Evolutionary conservation across 2,113 vertebrate genomes (phyloP).

Genomic region (Myiagra hebetior): DNA sequence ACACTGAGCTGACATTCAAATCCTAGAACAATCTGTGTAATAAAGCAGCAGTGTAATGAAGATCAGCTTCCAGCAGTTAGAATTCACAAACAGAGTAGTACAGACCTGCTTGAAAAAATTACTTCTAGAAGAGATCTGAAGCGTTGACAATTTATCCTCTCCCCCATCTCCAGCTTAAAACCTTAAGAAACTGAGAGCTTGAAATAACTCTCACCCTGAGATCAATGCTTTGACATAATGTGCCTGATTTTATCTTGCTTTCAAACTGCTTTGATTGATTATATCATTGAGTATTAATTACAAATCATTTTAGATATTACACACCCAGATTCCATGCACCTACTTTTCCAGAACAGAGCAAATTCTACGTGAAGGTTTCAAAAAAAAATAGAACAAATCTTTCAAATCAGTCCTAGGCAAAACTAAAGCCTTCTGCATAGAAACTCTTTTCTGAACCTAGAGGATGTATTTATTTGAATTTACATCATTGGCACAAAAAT

Average conservation of each 20-base stretch:
- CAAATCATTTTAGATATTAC: neutral
- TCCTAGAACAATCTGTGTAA: neutral
- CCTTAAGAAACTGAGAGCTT: neutral
- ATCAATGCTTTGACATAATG: neutral
- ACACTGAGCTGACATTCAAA: neutral
- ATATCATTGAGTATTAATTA: neutral
- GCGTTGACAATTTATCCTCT: accelerated
- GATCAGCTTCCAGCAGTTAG: neutral
- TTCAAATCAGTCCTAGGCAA: neutral
- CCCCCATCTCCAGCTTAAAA: neutral
- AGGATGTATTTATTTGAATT: neutral
- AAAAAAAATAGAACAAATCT: neutral
- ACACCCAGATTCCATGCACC: neutral
- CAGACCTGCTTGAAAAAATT: neutral
- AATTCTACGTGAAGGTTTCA: accelerated
- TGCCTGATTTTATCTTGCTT: slow-evolving; percentile 18
- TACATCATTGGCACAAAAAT: neutral
- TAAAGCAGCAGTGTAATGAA: neutral
- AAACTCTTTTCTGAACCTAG: neutral
- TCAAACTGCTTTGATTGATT: neutral
- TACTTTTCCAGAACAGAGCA: neutral
- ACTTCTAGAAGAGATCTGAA: neutral
- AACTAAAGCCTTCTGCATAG: neutral
- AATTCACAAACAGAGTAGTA: neutral
- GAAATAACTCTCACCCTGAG: neutral